Percentiles rank a stretch among this genome's conserved stretches.
Conservation (phyloP, 64 coral and sea anemone genomes). For the Stylophora pistillata region DNA sequence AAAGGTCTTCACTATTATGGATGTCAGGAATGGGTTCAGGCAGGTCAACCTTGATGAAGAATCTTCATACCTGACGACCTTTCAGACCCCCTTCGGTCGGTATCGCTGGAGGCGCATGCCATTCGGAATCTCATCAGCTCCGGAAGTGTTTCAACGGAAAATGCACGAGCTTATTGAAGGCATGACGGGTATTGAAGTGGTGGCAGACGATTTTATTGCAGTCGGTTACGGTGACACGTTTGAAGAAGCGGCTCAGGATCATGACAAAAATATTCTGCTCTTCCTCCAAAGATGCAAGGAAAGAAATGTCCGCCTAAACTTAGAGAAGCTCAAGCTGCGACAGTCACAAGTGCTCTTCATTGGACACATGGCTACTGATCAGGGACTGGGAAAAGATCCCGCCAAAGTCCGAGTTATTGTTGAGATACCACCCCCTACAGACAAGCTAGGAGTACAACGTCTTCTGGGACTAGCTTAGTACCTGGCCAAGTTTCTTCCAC, state of each 20-base stretch:
- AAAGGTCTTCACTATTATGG: conserved; percentile 6
- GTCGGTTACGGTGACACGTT: conserved; percentile 14
- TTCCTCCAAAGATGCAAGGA: background rate
- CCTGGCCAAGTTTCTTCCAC: conserved; percentile 17
- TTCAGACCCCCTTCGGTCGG: background rate
- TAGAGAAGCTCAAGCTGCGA: background rate
- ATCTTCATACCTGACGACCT: conserved; percentile 18
- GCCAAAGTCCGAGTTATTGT: conserved; percentile 26
- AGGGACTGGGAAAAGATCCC: conserved; percentile 19
- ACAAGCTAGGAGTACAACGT: conserved; percentile 31
- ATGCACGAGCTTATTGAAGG: conserved; percentile 50
- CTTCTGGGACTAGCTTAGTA: conserved; percentile 33
- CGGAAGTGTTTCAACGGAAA: conserved; percentile 25
- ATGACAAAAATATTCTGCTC: conserved; percentile 9
- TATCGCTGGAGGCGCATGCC: conserved; percentile 13
- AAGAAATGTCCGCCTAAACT: background rate
- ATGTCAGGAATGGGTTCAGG: background rate
- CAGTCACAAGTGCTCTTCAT: conserved; percentile 25
- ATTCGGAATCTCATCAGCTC: conserved; percentile 15
- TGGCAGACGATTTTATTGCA: conserved; percentile 25
- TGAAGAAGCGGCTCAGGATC: conserved; percentile 6
- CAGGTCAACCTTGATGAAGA: background rate
- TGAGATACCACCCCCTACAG: conserved; percentile 23
- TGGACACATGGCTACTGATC: conserved; percentile 28
- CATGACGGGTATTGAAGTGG: conserved; percentile 3